These are phyloP conservation scores for Drosophila kurseongensis DNA, from an alignment of 1,140 invertebrate species.

Conservation along the genomic window DNA sequence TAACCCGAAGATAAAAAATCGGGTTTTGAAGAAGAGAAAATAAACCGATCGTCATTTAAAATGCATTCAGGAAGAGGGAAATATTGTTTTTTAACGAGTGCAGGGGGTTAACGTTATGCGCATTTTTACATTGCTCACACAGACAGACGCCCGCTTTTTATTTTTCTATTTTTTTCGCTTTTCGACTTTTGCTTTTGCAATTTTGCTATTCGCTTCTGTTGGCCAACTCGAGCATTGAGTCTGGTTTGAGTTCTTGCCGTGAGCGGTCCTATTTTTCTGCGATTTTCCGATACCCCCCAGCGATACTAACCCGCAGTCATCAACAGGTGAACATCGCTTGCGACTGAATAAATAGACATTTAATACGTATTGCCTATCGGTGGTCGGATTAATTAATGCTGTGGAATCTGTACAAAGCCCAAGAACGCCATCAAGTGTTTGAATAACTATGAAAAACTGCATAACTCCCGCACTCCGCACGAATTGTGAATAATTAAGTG, in stretches of 20 bases:
- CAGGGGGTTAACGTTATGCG: conserved; percentile 16
- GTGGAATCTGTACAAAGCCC: neutral
- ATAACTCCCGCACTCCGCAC: neutral
- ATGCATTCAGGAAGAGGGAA: neutral
- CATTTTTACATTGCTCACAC: conserved; percentile 28
- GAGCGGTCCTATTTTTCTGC: conserved; percentile 46
- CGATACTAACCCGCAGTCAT: conserved; percentile 3
- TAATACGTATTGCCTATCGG: conserved; percentile 1
- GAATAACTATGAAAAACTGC: neutral
- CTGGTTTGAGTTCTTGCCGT: conserved; percentile 77
- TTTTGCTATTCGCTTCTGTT: conserved; percentile 53
- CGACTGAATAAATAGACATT: neutral
- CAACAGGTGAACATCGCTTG: conserved; percentile 9
- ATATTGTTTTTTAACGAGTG: neutral
- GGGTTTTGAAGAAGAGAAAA: neutral
- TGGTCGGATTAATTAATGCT: conserved; percentile 4
- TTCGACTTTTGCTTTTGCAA: conserved; percentile 21
- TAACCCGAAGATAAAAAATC: too few species aligned
- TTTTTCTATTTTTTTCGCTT: conserved; percentile 16
- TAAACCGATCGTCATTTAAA: neutral
- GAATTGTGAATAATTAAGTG: conserved; percentile 26
- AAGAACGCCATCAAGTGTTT: neutral
- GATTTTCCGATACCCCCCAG: neutral
- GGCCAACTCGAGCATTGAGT: conserved; percentile 77
- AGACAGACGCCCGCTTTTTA: conserved; percentile 16